Evolutionary conservation across 1,140 invertebrate species (phyloP).

Genomic region (Cylas formicarius): DNA sequence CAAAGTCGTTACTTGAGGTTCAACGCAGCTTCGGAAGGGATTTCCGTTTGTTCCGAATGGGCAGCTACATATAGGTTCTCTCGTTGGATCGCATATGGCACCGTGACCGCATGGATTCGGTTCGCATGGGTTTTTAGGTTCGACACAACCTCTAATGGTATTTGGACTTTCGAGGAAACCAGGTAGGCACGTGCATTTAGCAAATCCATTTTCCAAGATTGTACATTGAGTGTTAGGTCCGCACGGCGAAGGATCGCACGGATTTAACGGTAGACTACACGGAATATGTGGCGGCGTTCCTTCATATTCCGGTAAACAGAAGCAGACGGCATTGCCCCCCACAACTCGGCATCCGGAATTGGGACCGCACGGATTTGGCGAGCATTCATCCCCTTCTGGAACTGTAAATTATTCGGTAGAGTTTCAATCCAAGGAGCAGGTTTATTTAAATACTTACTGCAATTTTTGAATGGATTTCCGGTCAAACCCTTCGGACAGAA

Average conservation of each 20-base stretch:
- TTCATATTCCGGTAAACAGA: constrained; percentile 82
- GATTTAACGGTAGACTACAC: constrained; percentile 62
- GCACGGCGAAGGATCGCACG: constrained; percentile 78
- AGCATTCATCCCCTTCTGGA: constrained; percentile 77
- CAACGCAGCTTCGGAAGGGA: constrained; percentile 65
- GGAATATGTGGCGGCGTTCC: constrained; percentile 67
- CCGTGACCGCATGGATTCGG: constrained; percentile 73
- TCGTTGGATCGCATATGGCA: constrained; percentile 70
- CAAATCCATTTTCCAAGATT: constrained; percentile 70
- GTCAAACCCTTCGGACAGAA: constrained; percentile 83
- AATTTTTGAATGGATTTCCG: constrained; percentile 85
- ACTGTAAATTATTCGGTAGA: constrained; percentile 49
- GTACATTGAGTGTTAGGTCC: constrained; percentile 82
- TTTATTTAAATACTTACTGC: constrained; percentile 61
- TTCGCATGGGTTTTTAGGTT: constrained; percentile 68
- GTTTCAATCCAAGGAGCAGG: constrained; percentile 1
- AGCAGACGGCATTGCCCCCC: constrained; percentile 64
- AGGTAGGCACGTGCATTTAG: constrained; percentile 77
- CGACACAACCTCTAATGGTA: constrained; percentile 75
- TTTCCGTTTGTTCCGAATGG: constrained; percentile 67
- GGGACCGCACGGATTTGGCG: constrained; percentile 75
- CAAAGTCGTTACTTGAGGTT: constrained; percentile 49
- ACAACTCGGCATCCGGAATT: constrained; percentile 73
- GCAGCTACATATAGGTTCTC: constrained; percentile 72
- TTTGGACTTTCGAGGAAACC: constrained; percentile 81